Base-by-base conservation (phyloP, 2,888 invertebrate genomes). In the Emmelina monodactyla region DNA sequence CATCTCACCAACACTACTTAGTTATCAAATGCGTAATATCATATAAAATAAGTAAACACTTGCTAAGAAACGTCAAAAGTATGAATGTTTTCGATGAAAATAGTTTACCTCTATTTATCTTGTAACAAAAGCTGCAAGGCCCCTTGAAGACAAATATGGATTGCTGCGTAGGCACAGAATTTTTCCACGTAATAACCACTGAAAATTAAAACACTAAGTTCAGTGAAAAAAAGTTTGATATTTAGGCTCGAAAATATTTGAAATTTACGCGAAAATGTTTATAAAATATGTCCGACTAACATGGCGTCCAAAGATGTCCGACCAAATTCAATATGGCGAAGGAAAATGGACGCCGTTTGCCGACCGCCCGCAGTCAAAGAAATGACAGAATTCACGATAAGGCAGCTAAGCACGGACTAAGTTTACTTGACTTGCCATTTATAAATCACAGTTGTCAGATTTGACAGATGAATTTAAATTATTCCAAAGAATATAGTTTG, bases 211-310 rank as follows among this genome's bases (percentile, higher is more conserved):
- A 57, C 58, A 61, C 62, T 56, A 63, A 58, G 58, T 68, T 62
- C 64, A 70, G 68, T 70, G 75, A 73, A 78, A 78, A 68, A 79
- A 78, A 70, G 67, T 75, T 73, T 57, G 61, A 62, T 75, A 70
- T 67, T 70, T 67, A 63, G 59, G 60, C 66, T 58, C 53, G 65
- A 73, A 75, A 79, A 78, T 78, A 81, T 81, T 80, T 82, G 75
- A 82, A 82, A 80, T 69, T 81, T 80, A 82, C 75, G 75, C 75
- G 78, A 80, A 81, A 81, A 80, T 85, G 85, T 85, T 85, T 85
- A 85, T 85, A 85, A 86, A 86, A 86, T 85, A 86, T 86, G 86
- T 85, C 85, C 82, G 86, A 82, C 82, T 84, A 85, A 86, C 84
- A 86, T 86, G 86, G 86, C 86, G 83, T 82, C 82, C 82, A 82